Base-by-base conservation (phyloP, 2,113 vertebrate species). In the Pogona vitticeps region DNA sequence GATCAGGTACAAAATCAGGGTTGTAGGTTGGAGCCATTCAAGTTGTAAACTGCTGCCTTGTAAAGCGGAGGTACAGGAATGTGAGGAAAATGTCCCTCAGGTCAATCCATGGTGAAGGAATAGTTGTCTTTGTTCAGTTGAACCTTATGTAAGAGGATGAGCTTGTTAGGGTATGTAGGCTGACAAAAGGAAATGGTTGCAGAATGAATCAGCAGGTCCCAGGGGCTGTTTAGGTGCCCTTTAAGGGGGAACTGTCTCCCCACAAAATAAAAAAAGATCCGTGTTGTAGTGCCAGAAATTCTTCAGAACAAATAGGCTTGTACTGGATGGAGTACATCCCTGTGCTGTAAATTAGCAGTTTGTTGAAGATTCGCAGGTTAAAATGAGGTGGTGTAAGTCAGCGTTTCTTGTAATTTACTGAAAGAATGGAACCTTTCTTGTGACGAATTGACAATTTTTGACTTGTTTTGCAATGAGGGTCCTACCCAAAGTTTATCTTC, bases 291-390 rank as follows among this genome's bases (percentile, higher is more conserved):
- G 33, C 40, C 85, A 93, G 82, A 91, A 46, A 92, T 79, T 86
- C 0, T 42, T 33, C 58, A 46, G 71, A 84, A 40, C 84, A 92
- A 94, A 93, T 88, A 86, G 93, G 59, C 76, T 88, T 90, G 88
- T 80, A 84, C 31, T 0, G 2, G 92, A 72, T 0, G 2, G 92
- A 72, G 78, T 71, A 94, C 0, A 1, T n/a, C 84, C 88, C 46
- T 90, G 31, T 88, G 52, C 86, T 92, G 94, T 90, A 83, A 91
- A 92, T 91, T 82, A 91, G 72, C 56, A 92, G 83, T 94, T 92
- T 89, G 86, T 84, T 93, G 68, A 82, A 83, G 88, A 90, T 94
- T 94, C 94, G 67, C 86, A 63, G 71, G 86, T 28, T 87, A 77
- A 70, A 90, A 80, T 59, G 68, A 84, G 65, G 56, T 91, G 15